A percentile compares a stretch with the other conserved stretches of the same genome.
phyloP scores from a whole-genome alignment of 1,140 invertebrate species.

The Micrasema minimum region DNA sequence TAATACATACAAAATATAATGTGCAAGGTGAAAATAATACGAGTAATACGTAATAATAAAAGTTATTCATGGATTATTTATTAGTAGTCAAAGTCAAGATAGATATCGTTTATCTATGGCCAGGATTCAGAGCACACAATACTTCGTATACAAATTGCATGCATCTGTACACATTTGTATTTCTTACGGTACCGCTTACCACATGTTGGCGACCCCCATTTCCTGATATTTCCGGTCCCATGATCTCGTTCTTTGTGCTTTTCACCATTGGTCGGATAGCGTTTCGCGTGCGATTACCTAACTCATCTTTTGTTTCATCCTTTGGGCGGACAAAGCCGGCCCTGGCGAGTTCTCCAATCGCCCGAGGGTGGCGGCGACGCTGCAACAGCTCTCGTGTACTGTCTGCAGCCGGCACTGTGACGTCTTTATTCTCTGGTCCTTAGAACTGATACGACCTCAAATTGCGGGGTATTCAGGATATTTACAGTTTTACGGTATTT shows the following conservation, averaged over 20 bases:
- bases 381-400: constrained; percentile 2
- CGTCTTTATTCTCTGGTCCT: neutral
- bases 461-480: neutral
- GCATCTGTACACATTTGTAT: neutral
- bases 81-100: no score
- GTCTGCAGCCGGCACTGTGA: neutral
- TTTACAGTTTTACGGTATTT: no score
- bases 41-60: neutral
- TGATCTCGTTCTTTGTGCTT: constrained; percentile 40
- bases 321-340: constrained; percentile 46
- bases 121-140: neutral
- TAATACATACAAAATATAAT: no score
- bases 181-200: neutral
- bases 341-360: constrained; percentile 26
- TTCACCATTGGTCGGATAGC: constrained; percentile 16
- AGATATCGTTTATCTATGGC: no score
- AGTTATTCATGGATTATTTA: no score
- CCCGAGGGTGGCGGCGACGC: constrained; percentile 8
- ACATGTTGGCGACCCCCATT: constrained; percentile 25
- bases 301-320: constrained; percentile 48
- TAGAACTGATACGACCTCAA: neutral
- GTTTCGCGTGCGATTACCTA: constrained; percentile 43
- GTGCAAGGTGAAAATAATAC: no score
- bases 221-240: constrained; percentile 33
- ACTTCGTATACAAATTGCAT: neutral